These are phyloP conservation scores for Erinaceus europaeus DNA, from an alignment of 2,113 vertebrate genomes.

Conservation along the genomic window DNA sequence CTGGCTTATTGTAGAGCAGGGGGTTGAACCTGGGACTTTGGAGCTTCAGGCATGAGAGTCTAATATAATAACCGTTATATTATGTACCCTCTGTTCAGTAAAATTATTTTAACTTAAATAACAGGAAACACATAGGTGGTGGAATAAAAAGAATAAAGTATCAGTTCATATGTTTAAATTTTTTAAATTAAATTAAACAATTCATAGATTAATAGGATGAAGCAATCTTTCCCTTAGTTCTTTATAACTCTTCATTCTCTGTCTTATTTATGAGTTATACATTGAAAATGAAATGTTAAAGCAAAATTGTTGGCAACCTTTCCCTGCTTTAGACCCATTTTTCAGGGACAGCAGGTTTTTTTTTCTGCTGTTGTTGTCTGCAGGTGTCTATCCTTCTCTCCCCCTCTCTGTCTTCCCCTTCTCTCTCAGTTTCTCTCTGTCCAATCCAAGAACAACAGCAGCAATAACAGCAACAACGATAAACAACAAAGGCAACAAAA, in stretches of 20 bases:
- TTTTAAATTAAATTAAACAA: neutral
- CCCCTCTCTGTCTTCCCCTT: no score
- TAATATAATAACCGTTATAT: no score
- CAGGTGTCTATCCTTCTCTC: no score
- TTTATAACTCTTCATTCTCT: neutral
- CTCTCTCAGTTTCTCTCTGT: no score
- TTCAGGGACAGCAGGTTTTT: neutral
- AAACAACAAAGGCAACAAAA: no score
- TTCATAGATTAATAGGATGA: neutral
- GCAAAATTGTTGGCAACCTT: neutral
- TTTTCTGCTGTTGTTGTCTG: neutral
- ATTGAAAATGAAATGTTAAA: neutral
- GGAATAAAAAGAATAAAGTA: neutral
- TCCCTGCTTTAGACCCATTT: neutral
- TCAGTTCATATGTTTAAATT: neutral
- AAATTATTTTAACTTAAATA: no score
- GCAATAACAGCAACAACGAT: no score
- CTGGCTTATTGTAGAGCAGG: no score
- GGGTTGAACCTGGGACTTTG: no score
- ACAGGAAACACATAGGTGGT: neutral
- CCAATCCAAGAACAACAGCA: no score
- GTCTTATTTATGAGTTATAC: neutral
- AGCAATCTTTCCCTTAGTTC: accelerated
- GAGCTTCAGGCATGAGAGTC: no score
- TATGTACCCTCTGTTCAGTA: no score